Base-by-base conservation (phyloP, 2,888 invertebrate species). In the Hecatera dysodea region DNA sequence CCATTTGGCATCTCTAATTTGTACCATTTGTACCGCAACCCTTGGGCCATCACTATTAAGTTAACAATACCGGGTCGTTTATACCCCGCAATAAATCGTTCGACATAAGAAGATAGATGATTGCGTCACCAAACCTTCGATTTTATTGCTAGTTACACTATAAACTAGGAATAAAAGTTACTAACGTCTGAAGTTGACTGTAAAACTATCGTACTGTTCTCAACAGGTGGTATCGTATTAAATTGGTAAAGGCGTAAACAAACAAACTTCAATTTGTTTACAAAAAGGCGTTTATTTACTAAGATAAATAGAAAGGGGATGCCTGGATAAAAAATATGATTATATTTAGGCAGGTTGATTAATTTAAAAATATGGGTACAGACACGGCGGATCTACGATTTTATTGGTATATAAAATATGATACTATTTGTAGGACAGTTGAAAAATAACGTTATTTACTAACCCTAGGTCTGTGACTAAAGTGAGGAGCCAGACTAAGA, bases 41-140 rank as follows among this genome's bases (percentile, higher is more conserved):
- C 75, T 44, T 56, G 19, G 55, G 5, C 39, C n/a, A 12, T 33
- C 33, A 22, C 44, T 77, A 44, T 62, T 17, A 29, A 57, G 56
- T 52, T 57, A n/a, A 74, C 74, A 62, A 78, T 33, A 74, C 27
- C 7, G 50, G 39, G 60, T 68, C 66, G 59, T 68, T 61, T 57
- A 22, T 22, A 67, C 9, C 71, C 80, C 60, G 17, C 33, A 60
- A 52, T 80, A 79, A 75, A 80, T 82, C 71, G 66, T 55, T 68
- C 24, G 56, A 63, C 44, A 64, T 80, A 83, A 83, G 82, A 72
- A 57, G 50, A 19, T 72, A 70, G 67, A 69, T 67, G 80, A 70
- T 72, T 67, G 67, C 59, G 67, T 67, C 50, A 53, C 27, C 33
- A 55, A 53, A 29, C 52, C n/a, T 69, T 33, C 29, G 15, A 12